Evolutionary conservation across 2,888 invertebrate species (phyloP), one percentile per base, ranked within the genome.

Genomic region (Octodonta nipae): DNA sequence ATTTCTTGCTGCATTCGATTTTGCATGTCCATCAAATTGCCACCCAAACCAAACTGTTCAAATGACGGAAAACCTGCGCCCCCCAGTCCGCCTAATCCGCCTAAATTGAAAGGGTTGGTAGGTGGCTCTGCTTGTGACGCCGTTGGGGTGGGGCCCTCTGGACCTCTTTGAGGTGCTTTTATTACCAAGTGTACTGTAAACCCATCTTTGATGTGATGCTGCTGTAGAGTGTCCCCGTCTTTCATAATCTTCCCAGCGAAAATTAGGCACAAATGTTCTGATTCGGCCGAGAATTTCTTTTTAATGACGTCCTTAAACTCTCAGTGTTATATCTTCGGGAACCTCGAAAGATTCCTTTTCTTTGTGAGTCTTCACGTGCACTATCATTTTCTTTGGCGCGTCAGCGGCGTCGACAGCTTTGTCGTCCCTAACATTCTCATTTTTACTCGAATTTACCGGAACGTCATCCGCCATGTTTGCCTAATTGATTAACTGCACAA

Each of bases 191-290:
- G 96, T 38, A 96, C 84, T 33, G 92, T 89, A 54, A 92, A 70
- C 28, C 93, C 95, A 71, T 95, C 91, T 61, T 86, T 88, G 50
- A 96, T 83, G 58, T 86, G 84, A 63, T 91, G 89, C 52, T 80
- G 78, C 46, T 73, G 70, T 34, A 96, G 63, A 30, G 80, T 79
- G 56, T 96, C 96, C 42, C 73, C 75, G 67, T 96, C 95, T 64
- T 95, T 96, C 77, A 96, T 78, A 42, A 96, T 96, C 72, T 96
- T 96, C 35, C 96, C 96, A 61, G 93, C 93, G 66, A 95, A 96
- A 58, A 96, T 96, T 36, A 96, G 71, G 61, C 93, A 92, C 51
- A 96, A 65, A 56, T 87, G 87, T 50, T 91, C 92, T 10, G 80
- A 71, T 51, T 86, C 80, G 4, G 85, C 76, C 54, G 75, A 75